Evolutionary conservation across 37 sponge, comb jelly and placozoan genomes (phyloP), one percentile per base, ranked within the genome.

Genomic region (Ianthella basta): DNA sequence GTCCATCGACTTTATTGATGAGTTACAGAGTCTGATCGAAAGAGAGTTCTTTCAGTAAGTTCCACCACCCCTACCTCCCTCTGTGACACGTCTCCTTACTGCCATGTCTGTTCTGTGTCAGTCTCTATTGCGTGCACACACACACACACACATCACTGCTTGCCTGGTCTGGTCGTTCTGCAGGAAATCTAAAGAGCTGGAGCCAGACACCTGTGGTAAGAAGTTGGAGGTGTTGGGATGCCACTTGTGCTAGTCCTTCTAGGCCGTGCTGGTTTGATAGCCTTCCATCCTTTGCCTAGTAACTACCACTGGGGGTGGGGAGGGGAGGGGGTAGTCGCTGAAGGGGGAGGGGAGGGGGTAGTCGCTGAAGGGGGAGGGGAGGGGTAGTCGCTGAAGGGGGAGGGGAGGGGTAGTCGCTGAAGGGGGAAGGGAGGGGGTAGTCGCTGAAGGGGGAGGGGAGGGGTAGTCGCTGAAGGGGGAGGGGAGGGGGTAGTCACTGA

Each of bases 1-100:
- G 15, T 82, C 56, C 13, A 68, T 78, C 4, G 35, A 77, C 25
- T 95, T 86, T 66, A 93, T 95, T 50, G 94, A 95, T n/a, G 96
- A 92, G 54, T 86, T 95, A 33, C 91, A 92, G 83, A 92, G 84
- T 36, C 85, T 95, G 64, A 79, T 85, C 41, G 96, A 92, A 69
- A 91, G 87, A 19, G 91, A 92, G 0, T 84, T 89, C 29, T 95
- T 87, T 40, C 72, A 90, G 96, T 95, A 74, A 83, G 92, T 57
- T 24, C 29, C 64, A 61, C 53, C 15, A 25, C n/a, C n/a, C n/a
- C 15, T 70, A 12, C 6, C 37, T 70, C 34, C 2, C n/a, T 19
- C 37, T 27, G n/a, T 25, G n/a, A 1, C 3, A 12, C 12, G 37
- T 5, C 4, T 2, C 36, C 37, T 21, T 12, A 21, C 37, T 27